Base-by-base conservation (phyloP, 2,113 vertebrate species). In the Salvelinus fontinalis region DNA sequence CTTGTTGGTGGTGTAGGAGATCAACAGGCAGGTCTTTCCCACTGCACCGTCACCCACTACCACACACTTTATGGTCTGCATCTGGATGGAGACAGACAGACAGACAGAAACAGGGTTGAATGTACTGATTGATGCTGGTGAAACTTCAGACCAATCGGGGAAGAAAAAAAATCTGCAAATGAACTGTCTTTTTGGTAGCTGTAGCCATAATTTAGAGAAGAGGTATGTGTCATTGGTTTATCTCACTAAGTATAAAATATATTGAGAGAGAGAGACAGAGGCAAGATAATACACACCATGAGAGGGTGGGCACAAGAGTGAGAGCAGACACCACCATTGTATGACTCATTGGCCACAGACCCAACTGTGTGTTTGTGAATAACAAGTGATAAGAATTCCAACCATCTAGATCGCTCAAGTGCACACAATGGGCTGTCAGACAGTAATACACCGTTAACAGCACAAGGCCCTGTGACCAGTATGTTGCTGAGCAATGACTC, bases 1-100 rank as follows among this genome's bases (percentile, higher is more conserved):
- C 79, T 90, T 90, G 83, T 89, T 90, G 62, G 89, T 90, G 4
- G 89, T 90, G 78, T 90, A 91, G 7, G 89, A 91, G 80, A 91
- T 91, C 67, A 91, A 84, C 8, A 91, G 87, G 79, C 90, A 91
- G 16, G 90, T 91, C 34, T 91, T 91, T 5, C 90, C 89, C 67
- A 91, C 90, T 0, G 90, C 89, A 3, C 90, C 89, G 0, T 91
- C 90, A 64, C 90, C 90, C 34, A 91, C 90, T 64, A 91, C 90
- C 80, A 90, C 90, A 71, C 90, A 91, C 84, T 91, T 91, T 83
- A 91, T 90, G 3, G 88, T 90, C 80, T 91, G 90, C 90, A 91
- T 91, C 90, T 91, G 85, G 29, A 60, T 49, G 71, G 31, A 34
- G 11, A 67, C 14, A 39, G 9, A 12, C 0, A 16, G 18, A 4